These are phyloP conservation scores for Diadumene lineata DNA, from an alignment of 92 coral and sea anemone species.

Conservation along the genomic window DNA sequence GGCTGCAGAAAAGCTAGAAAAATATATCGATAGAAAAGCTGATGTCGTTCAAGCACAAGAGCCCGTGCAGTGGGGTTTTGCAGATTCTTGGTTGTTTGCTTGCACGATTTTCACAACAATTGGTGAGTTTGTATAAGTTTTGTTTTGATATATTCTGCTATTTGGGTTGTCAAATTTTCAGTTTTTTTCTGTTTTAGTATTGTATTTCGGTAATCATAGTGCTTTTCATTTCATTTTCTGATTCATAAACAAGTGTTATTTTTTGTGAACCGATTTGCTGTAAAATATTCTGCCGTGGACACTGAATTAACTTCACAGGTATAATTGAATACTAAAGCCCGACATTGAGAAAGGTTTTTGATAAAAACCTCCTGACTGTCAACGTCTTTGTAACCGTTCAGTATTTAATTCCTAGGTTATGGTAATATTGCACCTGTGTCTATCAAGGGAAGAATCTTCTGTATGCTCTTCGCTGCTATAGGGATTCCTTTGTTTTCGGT, in stretches of 20 bases:
- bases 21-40: slow-evolving; percentile 16
- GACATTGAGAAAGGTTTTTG: too few relatives aligned
- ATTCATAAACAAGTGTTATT: too few relatives aligned
- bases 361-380: background rate
- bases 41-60: slow-evolving; percentile 12
- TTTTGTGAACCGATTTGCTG: too few relatives aligned
- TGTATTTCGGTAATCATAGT: too few relatives aligned
- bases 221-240: too few relatives aligned
- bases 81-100: slow-evolving; percentile 78
- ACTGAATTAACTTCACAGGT: too few relatives aligned
- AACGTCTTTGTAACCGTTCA: background rate
- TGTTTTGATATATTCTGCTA: background rate
- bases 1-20: slow-evolving; percentile 50
- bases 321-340: too few relatives aligned
- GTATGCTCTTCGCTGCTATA: slow-evolving; percentile 62
- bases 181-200: too few relatives aligned
- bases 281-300: too few relatives aligned
- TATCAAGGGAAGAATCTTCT: slow-evolving; percentile 51
- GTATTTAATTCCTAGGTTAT: slow-evolving; percentile 47
- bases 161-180: too few relatives aligned
- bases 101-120: slow-evolving; percentile 75
- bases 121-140: slow-evolving; percentile 34
- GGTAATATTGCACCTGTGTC: slow-evolving; percentile 74
- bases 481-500: slow-evolving; percentile 78
- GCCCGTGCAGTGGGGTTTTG: slow-evolving; percentile 54